These are phyloP conservation scores for Charaxes varanes DNA, from an alignment of 1,140 invertebrate species.

Conservation along the genomic window DNA sequence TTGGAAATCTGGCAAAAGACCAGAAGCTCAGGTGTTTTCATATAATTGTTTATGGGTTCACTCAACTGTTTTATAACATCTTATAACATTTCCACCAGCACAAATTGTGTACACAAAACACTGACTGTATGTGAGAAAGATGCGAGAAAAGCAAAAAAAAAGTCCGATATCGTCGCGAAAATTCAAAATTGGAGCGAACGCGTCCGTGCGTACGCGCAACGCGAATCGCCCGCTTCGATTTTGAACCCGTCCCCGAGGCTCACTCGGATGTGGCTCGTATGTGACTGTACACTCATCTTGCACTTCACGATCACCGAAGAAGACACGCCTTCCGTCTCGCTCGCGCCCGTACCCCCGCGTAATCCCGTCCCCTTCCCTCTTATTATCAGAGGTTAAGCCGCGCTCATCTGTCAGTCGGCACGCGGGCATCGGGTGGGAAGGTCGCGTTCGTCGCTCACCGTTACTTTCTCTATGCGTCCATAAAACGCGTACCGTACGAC, in stretches of 20 bases:
- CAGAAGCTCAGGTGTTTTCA: constrained; percentile 18
- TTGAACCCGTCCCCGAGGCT: constrained; percentile 56
- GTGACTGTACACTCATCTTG: constrained; percentile 71
- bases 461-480: constrained; percentile 61
- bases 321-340: constrained; percentile 50
- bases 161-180: constrained; percentile 23
- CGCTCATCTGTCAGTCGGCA: constrained; percentile 67
- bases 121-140: constrained; percentile 7
- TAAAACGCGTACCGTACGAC: constrained; percentile 57
- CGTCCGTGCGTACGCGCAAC: constrained; percentile 55
- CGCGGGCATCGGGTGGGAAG: constrained; percentile 59
- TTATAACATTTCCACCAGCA: constrained; percentile 35
- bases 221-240: constrained; percentile 50
- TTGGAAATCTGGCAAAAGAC: constrained; percentile 11
- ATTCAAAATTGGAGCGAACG: constrained; percentile 45
- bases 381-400: constrained; percentile 69
- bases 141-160: constrained; percentile 8
- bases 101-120: constrained; percentile 18
- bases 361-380: constrained; percentile 48
- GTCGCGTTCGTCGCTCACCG: constrained; percentile 49
- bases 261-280: constrained; percentile 66
- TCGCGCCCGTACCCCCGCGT: constrained; percentile 29
- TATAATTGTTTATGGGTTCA: constrained; percentile 26
- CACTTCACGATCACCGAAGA: constrained; percentile 70
- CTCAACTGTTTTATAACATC: constrained; percentile 32